A percentile compares a stretch with the other conserved stretches of the same genome.
Evolutionary conservation across 2,888 invertebrate genomes (phyloP).

Genomic region (Cryptus armator): DNA sequence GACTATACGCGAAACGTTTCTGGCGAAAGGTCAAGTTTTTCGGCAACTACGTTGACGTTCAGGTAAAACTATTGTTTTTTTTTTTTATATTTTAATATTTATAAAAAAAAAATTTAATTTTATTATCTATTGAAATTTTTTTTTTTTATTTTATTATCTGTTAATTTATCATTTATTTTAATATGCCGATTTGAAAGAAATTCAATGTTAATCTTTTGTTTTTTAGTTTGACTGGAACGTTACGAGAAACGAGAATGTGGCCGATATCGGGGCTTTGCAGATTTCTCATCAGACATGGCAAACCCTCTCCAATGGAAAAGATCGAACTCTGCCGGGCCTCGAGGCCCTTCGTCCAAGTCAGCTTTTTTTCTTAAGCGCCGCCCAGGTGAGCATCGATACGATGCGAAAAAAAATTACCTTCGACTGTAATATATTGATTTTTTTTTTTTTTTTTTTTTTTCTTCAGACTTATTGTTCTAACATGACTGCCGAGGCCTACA

Average conservation of each 20-base stretch:
- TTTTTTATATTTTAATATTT: not conserved
- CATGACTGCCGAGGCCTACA: conserved; percentile 86
- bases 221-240: conserved; percentile 86
- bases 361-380: conserved; percentile 86
- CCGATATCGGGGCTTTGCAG: conserved; percentile 86
- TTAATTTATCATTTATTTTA: too few relatives aligned
- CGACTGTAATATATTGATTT: not conserved
- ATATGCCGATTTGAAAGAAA: not conserved
- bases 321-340: conserved; percentile 85
- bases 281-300: conserved; percentile 86
- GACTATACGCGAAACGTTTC: conserved; percentile 85
- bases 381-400: conserved; percentile 82
- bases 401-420: conserved; percentile 25
- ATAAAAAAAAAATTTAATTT: too few relatives aligned
- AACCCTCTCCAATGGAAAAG: conserved; percentile 79
- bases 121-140: not conserved
- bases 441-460: conserved; percentile 27
- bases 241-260: conserved; percentile 86
- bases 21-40: conserved; percentile 85
- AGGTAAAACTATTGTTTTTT: conserved; percentile 79
- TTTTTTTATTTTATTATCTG: too few relatives aligned
- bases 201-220: not conserved
- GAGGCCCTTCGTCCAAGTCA: conserved; percentile 85
- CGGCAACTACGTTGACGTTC: conserved; percentile 84
- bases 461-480: conserved; percentile 86